These are phyloP conservation scores for Cataglyphis albicans DNA, from an alignment of 2,888 invertebrate species.

Conservation along the genomic window DNA sequence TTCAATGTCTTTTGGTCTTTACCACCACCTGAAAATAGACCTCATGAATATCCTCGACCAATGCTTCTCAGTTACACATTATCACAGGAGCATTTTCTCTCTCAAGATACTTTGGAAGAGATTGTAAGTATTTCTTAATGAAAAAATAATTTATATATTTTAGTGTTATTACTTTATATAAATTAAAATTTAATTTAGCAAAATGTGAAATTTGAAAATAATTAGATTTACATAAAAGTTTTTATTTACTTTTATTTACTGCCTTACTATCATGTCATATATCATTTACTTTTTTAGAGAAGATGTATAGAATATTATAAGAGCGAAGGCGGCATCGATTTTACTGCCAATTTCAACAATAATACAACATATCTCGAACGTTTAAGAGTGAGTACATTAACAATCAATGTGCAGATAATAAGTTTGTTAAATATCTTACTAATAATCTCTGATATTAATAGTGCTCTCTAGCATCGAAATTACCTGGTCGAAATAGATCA, in stretches of 20 bases:
- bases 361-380: slow-evolving; percentile 94
- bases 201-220: neutral
- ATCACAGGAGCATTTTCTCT: slow-evolving; percentile 92
- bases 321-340: slow-evolving; percentile 90
- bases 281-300: slow-evolving; percentile 86
- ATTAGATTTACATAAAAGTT: neutral
- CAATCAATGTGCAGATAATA: slow-evolving; percentile 3
- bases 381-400: slow-evolving; percentile 88
- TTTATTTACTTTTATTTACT: neutral
- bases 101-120: slow-evolving; percentile 93
- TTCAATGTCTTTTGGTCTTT: slow-evolving; percentile 97
- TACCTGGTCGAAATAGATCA: slow-evolving; percentile 91
- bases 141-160: neutral
- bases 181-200: neutral
- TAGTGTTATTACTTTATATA: neutral
- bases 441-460: slow-evolving; percentile 67
- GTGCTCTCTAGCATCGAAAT: slow-evolving; percentile 92
- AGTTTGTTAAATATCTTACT: neutral
- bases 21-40: slow-evolving; percentile 97
- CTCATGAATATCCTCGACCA: slow-evolving; percentile 96
- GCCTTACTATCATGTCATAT: neutral
- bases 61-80: slow-evolving; percentile 95
- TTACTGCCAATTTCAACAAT: slow-evolving; percentile 90
- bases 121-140: slow-evolving; percentile 87
- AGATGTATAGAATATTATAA: slow-evolving; percentile 94